phyloP scores from a whole-genome alignment of 2,797 vertebrate genomes.

The Oreochromis grahami region DNA sequence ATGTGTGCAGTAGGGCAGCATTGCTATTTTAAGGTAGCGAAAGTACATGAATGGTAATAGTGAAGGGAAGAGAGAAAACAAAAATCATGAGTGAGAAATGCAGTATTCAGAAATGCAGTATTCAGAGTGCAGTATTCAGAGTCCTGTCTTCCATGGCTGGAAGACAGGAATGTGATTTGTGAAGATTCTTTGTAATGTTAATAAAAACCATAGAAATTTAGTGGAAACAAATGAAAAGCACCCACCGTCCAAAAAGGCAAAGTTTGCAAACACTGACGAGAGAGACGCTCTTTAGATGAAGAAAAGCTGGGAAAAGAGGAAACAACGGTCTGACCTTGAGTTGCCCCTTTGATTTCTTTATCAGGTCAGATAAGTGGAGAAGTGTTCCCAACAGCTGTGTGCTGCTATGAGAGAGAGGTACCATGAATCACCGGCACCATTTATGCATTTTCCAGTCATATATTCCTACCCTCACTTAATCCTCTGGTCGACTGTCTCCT shows the following conservation, averaged over 20 bases:
- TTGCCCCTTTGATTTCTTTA: constrained; percentile 43
- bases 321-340: constrained; percentile 41
- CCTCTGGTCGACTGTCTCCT: neutral
- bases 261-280: neutral
- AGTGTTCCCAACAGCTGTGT: constrained; percentile 21
- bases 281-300: neutral
- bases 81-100: neutral
- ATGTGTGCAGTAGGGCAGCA: neutral
- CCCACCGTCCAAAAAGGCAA: neutral
- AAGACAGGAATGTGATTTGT: neutral
- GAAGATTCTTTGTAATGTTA: constrained; percentile 6
- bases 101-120: neutral
- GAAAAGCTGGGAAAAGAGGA: neutral
- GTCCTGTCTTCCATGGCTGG: no score
- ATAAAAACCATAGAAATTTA: constrained; percentile 16
- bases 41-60: neutral
- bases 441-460: neutral
- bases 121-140: neutral
- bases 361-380: constrained; percentile 42
- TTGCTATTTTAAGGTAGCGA: neutral
- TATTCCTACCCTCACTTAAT: neutral
- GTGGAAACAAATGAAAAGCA: constrained; percentile 34
- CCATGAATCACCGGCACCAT: neutral
- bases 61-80: neutral
- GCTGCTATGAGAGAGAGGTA: neutral